Conservation (phyloP, 2,888 invertebrate genomes). For the Metallyticus violacea region DNA sequence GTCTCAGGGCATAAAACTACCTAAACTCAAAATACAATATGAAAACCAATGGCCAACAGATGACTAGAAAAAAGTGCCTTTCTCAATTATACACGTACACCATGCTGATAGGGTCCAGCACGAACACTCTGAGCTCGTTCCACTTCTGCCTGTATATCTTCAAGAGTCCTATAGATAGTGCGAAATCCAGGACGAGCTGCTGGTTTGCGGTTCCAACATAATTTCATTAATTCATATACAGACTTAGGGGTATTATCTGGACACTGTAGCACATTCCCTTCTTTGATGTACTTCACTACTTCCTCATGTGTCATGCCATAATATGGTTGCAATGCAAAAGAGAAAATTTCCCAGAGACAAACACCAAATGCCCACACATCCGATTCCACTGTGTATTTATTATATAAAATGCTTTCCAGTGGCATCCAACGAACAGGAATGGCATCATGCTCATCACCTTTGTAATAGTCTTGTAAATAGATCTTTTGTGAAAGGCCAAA, state of each 20-base stretch:
- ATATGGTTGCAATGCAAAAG: constrained; percentile 94
- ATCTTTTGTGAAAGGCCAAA: constrained; percentile 96
- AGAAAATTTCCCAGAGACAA: constrained; percentile 95
- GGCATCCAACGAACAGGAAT: constrained; percentile 99
- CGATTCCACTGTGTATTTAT: constrained; percentile 93
- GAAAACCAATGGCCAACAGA: background rate
- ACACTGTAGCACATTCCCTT: constrained; percentile 84
- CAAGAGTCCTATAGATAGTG: constrained; percentile 74
- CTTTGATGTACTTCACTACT: constrained; percentile 91
- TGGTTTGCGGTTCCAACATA: constrained; percentile 89
- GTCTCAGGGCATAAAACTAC: background rate
- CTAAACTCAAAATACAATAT: background rate
- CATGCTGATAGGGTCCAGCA: constrained; percentile 27
- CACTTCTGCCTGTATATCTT: constrained; percentile 57
- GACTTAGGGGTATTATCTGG: constrained; percentile 87
- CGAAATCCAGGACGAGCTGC: constrained; percentile 82
- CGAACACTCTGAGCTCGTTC: constrained; percentile 36
- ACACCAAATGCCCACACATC: constrained; percentile 98
- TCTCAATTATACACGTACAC: constrained; percentile 31
- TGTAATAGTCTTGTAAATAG: constrained; percentile 92
- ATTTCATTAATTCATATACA: constrained; percentile 88
- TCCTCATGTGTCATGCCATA: constrained; percentile 97
- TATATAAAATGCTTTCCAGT: constrained; percentile 91
- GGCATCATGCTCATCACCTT: constrained; percentile 92
- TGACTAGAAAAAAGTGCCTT: background rate